These are phyloP conservation scores for Hiodon tergisus DNA, from an alignment of 2,113 vertebrate species.

Conservation along the genomic window DNA sequence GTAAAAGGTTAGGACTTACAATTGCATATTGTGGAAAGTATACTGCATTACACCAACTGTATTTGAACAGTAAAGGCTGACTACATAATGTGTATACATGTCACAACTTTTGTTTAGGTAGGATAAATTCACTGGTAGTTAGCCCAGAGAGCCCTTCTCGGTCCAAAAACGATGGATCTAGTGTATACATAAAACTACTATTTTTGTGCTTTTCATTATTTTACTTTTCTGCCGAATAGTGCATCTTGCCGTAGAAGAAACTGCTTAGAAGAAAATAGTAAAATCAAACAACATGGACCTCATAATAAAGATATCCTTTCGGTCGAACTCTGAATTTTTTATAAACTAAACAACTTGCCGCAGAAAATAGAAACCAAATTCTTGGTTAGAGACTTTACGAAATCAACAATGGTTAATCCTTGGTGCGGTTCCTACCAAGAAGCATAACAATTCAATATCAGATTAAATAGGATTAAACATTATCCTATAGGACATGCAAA, in stretches of 20 bases:
- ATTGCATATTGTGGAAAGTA: slow-evolving; percentile 53
- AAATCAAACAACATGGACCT: too few species aligned
- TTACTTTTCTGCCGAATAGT: slow-evolving; percentile 30
- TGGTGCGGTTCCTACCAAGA: slow-evolving; percentile 51
- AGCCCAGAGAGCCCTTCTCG: slow-evolving; percentile 50
- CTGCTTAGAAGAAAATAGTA: not conserved
- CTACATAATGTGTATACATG: slow-evolving; percentile 49
- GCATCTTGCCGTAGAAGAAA: slow-evolving; percentile 1
- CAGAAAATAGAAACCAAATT: too few species aligned
- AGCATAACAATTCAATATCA: slow-evolving; percentile 21
- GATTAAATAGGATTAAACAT: slow-evolving; percentile 41
- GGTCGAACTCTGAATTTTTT: too few species aligned
- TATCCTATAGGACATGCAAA: slow-evolving; percentile 35
- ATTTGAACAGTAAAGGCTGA: slow-evolving; percentile 47
- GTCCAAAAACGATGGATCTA: slow-evolving; percentile 47
- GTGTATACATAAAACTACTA: slow-evolving; percentile 61
- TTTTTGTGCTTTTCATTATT: slow-evolving; percentile 48
- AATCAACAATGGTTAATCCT: slow-evolving; percentile 39
- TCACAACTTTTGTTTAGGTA: slow-evolving; percentile 57
- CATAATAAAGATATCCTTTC: too few species aligned
- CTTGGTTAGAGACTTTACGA: slow-evolving; percentile 35
- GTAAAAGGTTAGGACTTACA: slow-evolving; percentile 64
- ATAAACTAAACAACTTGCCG: too few species aligned
- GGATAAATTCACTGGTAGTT: slow-evolving; percentile 64
- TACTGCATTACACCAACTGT: slow-evolving; percentile 44